These are phyloP conservation scores for Lomographa bimaculata DNA, from an alignment of 2,888 invertebrate species.

Conservation along the genomic window DNA sequence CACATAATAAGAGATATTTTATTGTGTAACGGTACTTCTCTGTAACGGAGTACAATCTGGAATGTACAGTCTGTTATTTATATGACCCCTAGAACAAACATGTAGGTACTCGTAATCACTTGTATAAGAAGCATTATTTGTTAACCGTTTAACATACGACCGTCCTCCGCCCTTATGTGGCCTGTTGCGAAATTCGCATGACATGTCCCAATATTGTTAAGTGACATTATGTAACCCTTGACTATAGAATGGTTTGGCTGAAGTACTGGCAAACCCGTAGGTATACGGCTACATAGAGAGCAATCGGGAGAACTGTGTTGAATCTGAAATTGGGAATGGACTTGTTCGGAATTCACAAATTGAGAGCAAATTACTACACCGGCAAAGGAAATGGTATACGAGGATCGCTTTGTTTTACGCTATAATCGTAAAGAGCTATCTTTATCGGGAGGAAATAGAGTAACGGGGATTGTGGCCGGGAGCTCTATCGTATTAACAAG, in stretches of 20 bases:
- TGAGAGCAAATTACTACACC: conserved; percentile 6
- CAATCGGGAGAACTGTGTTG: conserved; percentile 10
- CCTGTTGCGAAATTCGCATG: conserved; percentile 14
- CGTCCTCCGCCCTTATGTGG: conserved; percentile 1
- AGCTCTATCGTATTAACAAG: no score
- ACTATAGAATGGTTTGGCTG: conserved; percentile 1
- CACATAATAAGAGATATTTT: conserved; percentile 11
- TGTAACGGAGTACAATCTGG: conserved; percentile 12
- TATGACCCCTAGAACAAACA: conserved; percentile 7
- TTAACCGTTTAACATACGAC: conserved; percentile 1
- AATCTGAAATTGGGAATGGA: conserved; percentile 18
- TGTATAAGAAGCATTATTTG: conserved; percentile 1
- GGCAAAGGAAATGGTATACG: neutral
- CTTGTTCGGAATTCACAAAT: conserved; percentile 20
- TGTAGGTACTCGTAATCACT: no score
- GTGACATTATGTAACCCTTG: conserved; percentile 5
- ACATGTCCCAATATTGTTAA: conserved; percentile 7
- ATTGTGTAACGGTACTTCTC: conserved; percentile 14
- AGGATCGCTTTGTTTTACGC: conserved; percentile 10
- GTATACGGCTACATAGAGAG: conserved; percentile 1
- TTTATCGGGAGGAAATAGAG: conserved; percentile 10
- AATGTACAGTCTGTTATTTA: conserved; percentile 12
- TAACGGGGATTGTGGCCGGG: neutral
- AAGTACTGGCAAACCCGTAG: conserved; percentile 2
- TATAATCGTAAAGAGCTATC: conserved; percentile 14